Evolutionary conservation across 92 coral and sea anemone species (phyloP).

Genomic region (Paragorgia papillata): DNA sequence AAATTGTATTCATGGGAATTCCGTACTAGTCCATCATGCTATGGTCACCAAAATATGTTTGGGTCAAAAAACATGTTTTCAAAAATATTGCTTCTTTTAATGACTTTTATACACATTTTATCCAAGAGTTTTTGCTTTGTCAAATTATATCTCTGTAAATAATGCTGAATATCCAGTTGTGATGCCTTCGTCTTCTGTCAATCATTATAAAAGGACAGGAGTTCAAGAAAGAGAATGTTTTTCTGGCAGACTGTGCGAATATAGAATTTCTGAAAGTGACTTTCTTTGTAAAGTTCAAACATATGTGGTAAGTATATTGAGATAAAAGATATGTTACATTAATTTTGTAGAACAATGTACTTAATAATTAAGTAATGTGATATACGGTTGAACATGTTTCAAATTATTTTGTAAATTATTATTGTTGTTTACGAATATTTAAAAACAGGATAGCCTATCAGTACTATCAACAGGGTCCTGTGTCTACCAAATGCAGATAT

Average conservation of each 20-base stretch:
- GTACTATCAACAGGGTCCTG: no score
- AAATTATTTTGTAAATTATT: no score
- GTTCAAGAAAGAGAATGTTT: slow-evolving; percentile 51
- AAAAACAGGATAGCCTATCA: no score
- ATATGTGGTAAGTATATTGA: slow-evolving; percentile 69
- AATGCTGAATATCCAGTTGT: slow-evolving; percentile 18
- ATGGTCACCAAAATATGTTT: neutral
- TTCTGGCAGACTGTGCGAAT: slow-evolving; percentile 69
- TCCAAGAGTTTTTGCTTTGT: neutral
- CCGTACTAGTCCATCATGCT: neutral
- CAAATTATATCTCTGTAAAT: neutral
- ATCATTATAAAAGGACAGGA: slow-evolving; percentile 4
- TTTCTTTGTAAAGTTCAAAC: slow-evolving; percentile 77
- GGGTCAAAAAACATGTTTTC: neutral
- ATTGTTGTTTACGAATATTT: no score
- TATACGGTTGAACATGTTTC: no score
- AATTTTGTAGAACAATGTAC: neutral
- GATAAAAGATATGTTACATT: neutral
- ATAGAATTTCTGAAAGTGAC: slow-evolving; percentile 62
- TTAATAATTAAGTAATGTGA: no score
- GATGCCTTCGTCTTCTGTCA: slow-evolving; percentile 49
- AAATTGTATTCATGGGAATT: neutral
- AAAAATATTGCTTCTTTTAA: neutral
- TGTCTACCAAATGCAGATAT: no score
- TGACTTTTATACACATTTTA: neutral